Evolutionary conservation across 2,888 invertebrate genomes (phyloP), one percentile per base, ranked within the genome.

Genomic region (Hyposoter dolosus): DNA sequence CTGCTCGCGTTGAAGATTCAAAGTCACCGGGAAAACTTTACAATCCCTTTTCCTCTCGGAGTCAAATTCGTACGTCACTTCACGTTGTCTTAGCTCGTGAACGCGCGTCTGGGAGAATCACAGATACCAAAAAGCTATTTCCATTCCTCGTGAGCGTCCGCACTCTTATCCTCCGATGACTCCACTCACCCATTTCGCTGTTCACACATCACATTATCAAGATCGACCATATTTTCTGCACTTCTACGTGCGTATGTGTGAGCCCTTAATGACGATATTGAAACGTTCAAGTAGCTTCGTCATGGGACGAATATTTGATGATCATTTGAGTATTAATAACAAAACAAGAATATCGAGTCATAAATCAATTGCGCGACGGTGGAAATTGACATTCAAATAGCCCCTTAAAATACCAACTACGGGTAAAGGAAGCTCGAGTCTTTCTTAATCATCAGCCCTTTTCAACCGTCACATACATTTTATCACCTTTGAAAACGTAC

Each of bases 81-180:
- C 9, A 66, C 4, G 19, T 66, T 19, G 66, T 35, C 35, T 35
- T 40, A n/a, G 35, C 40, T 45, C 23, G n/a, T 50, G 47, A 23
- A 23, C 10, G 69, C 10, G 69, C 10, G 69, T 45, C 19, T 47
- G 15, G 17, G 4, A 15, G 47, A 40, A 50, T 40, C 47, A 23
- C 60, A 72, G 35, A 32, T 74, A 74, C 50, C 77, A 84, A 74
- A 74, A 74, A 66, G 63, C 84, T 86, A 84, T 84, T 84, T 86
- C 83, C 81, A 83, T 83, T 90, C 89, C 85, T 87, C 86, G 77
- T 68, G 81, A 87, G 83, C 82, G 88, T 81, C 72, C 77, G 4
- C 32, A 82, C 84, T 81, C 84, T 85, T 82, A 80, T 85, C 82
- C 85, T 45, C 60, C 50, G 76, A 76, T 85, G 85, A 85, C 71